phyloP scores from a whole-genome alignment of 2,888 invertebrate species.

The Bombyx huttoni region DNA sequence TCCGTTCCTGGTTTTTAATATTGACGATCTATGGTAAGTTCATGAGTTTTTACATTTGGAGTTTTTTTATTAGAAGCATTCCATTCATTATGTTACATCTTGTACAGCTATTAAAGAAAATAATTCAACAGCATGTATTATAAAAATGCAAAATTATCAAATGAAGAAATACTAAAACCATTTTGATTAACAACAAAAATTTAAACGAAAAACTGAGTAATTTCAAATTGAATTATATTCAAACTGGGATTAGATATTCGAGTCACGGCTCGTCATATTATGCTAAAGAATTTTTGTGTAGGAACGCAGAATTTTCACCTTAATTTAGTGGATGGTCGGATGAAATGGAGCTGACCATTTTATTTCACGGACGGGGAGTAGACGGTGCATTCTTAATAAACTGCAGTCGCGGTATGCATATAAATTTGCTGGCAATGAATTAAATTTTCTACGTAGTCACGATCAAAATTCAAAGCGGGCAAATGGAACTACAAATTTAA shows the following conservation, averaged over 20 bases:
- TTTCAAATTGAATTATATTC: background rate
- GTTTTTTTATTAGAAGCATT: too few species aligned
- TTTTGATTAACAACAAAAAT: too few species aligned
- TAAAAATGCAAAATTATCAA: too few species aligned
- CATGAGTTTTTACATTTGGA: too few species aligned
- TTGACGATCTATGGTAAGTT: too few species aligned
- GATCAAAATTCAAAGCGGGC: slow-evolving; percentile 19
- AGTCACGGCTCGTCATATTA: background rate
- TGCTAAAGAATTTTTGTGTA: background rate
- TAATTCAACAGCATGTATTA: too few species aligned
- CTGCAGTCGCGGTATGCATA: slow-evolving; percentile 56
- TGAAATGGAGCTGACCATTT: slow-evolving; percentile 39
- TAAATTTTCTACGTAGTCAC: slow-evolving; percentile 52
- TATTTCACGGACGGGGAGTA: slow-evolving; percentile 33
- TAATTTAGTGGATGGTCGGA: slow-evolving; percentile 11
- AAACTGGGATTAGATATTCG: background rate
- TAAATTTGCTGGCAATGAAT: slow-evolving; percentile 48
- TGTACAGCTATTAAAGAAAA: too few species aligned
- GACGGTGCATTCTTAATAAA: slow-evolving; percentile 54
- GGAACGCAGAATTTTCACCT: slow-evolving; percentile 5
- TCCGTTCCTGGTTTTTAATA: too few species aligned
- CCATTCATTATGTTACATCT: too few species aligned
- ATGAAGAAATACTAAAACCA: too few species aligned
- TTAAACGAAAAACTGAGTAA: too few species aligned
- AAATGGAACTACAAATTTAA: too few species aligned